Evolutionary conservation across 2,888 invertebrate species (phyloP), one percentile per base, ranked within the genome.

Genomic region (Cheiracanthium punctorium): DNA sequence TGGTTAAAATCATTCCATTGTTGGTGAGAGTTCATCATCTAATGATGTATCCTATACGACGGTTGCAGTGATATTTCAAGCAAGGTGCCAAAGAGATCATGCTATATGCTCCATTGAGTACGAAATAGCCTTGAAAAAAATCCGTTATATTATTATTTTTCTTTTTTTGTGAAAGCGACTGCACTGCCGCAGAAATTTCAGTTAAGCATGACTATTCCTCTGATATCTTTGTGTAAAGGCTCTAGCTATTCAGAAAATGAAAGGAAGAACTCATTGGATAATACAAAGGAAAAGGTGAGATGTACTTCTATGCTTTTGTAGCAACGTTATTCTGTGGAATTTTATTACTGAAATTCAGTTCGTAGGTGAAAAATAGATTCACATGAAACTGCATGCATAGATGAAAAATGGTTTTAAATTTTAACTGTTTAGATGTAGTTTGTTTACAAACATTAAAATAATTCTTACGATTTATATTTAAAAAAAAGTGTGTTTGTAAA

Each of bases 221-320:
- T 75, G 20, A 32, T 82, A 12, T 69, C 81, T 12, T 48, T 81
- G 33, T 81, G 74, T 20, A 81, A 81, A 37, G 52, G 43, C 7
- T 48, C 65, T 1, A 29, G 74, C 32, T 52, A 74, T 28, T 32
- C 37, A 52, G 69, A 69, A 5, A 81, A 74, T 14, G 12, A 30
- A 17, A 67, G 58, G 20, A 74, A 30, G 52, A 41, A 74, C 29
- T 70, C 74, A 20, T 33, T 67, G 52, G 74, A 52, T 17, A 73
- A 17, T 48, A 67, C 74, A 43, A 70, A 58, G 12, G n/a, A 74
- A 28, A 70, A 82, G 70, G 81, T 81, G 73, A 81, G 81, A 2
- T 5, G 24, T 58, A 24, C 24, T 12, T 58, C 1, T 58, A 37
- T 37, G 37, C 37, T 37, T 37, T 10, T 37, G 37, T 37, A 4